Conservation (phyloP, 2,888 invertebrate species). For the Caenorhabditis sp. region DNA sequence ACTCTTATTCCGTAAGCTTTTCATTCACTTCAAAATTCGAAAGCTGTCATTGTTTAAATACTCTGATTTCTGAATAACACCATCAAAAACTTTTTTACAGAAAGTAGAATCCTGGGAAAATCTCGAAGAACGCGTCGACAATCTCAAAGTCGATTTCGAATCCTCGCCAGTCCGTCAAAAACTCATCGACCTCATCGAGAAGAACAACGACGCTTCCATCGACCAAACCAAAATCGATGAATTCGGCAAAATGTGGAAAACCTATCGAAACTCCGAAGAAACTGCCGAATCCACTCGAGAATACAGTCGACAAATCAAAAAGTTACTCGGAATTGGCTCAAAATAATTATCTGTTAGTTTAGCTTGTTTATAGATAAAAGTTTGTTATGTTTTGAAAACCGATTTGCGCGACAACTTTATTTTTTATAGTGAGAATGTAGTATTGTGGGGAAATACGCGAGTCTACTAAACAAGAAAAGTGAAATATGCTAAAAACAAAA, state of each 20-base stretch:
- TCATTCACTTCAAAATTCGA: no score
- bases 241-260: constrained; percentile 55
- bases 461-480: not conserved
- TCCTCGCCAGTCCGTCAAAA: constrained; percentile 46
- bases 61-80: not conserved
- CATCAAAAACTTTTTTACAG: constrained; percentile 7
- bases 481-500: not conserved
- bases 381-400: not conserved
- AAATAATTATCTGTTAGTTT: not conserved
- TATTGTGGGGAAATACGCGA: not conserved
- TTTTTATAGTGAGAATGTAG: not conserved
- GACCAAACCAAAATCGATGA: constrained; percentile 20
- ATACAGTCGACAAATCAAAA: constrained; percentile 44
- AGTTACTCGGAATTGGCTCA: constrained; percentile 30
- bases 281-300: constrained; percentile 45
- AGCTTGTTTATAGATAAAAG: not conserved
- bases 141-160: constrained; percentile 53
- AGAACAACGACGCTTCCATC: not conserved
- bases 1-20: no score
- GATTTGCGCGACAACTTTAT: not conserved
- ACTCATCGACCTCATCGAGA: constrained; percentile 28
- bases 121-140: constrained; percentile 28
- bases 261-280: constrained; percentile 55
- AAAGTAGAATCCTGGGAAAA: constrained; percentile 67
- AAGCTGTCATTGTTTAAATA: no score